Evolutionary conservation across 2,888 invertebrate species (phyloP), one percentile per base, ranked within the genome.

Genomic region (Sisyra terminalis): DNA sequence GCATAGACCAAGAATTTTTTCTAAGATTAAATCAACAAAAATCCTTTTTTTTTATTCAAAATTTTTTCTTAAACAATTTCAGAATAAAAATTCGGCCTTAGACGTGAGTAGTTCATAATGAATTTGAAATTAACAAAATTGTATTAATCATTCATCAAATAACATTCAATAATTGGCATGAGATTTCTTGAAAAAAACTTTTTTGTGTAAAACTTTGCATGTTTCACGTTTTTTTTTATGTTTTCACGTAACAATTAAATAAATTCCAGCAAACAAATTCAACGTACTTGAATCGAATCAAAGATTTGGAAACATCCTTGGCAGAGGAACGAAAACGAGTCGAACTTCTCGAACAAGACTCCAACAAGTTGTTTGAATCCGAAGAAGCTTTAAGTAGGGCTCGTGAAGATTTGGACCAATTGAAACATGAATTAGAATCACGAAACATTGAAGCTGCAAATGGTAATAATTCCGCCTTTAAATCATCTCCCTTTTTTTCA

Each of bases 331-430:
- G 63, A 40, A 60, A 61, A 44, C 61, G 64, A 46, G 54, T 61
- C 2, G 64, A 67, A 50, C 58, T 56, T 39, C 52, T 68, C 3
- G 69, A 71, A 53, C 55, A 55, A 45, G 78, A 67, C 58, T 70
- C 51, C 57, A 73, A 63, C 60, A 69, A 55, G 60, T 65, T 50
- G 29, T 74, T 75, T n/a, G 79, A 79, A 59, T 65, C 75, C 35
- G 72, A 77, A 45, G 77, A 80, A 53, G 70, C 71, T 46, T 64
- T 79, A 48, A 67, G 73, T 1, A 71, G 71, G 53, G 67, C 73
- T 38, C 72, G 73, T 48, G 70, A 70, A 37, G 70, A 74, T 56
- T 56, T 72, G n/a, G 69, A 70, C 2, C 63, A 63, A 32, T 55
- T 73, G 40, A 67, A 65, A 38, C 64, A 66, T 2, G 70, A 72